Conservation (phyloP, 2,797 vertebrate genomes). For the Acipenser transmontanus region DNA sequence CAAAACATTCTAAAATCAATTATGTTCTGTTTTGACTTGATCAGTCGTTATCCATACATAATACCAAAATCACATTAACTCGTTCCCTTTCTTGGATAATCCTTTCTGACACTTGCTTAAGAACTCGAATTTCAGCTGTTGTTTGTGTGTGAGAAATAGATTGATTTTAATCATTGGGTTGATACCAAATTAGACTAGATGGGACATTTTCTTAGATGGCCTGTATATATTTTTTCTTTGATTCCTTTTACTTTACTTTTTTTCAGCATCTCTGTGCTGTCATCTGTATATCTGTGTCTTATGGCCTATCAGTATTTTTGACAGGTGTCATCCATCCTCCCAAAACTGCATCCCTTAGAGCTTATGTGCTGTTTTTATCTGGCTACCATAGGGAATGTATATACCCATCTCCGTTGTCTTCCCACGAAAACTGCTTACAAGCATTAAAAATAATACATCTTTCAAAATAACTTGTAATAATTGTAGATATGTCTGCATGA, state of each 20-base stretch:
- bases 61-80: no score
- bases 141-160: no score
- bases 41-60: no score
- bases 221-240: not conserved
- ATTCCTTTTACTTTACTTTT: not conserved
- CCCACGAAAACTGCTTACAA: not conserved
- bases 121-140: no score
- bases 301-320: constrained; percentile 36
- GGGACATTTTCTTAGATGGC: no score
- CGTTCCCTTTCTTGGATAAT: no score
- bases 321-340: constrained; percentile 43
- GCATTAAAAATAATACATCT: not conserved
- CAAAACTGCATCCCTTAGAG: constrained; percentile 25
- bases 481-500: constrained; percentile 2
- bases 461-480: constrained; percentile 19
- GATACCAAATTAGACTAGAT: no score
- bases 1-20: no score
- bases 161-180: no score
- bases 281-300: constrained; percentile 33
- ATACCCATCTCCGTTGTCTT: not conserved
- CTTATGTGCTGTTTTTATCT: constrained; percentile 26
- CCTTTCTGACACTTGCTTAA: no score
- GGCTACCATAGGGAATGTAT: constrained; percentile 34
- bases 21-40: no score
- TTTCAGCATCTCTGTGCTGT: constrained; percentile 30